Evolutionary conservation across 2,888 invertebrate species (phyloP), one percentile per base, ranked within the genome.

Genomic region (Troides oblongomaculatus): DNA sequence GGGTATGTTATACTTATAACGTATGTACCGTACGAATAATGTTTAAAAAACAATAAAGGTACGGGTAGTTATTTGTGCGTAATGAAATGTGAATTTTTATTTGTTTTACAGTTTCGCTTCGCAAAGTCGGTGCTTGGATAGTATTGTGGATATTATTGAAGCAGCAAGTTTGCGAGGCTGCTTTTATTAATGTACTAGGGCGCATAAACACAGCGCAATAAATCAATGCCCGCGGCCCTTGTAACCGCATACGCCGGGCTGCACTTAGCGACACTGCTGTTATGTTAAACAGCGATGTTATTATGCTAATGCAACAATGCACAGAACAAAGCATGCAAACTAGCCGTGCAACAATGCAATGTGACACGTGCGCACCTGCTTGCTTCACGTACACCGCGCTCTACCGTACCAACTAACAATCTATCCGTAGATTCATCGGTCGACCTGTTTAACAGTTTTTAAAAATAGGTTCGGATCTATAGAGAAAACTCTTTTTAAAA

Each of bases 291-390:
- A 67, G 57, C 70, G 46, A 60, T 67, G 70, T 67, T 67, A 69
- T 64, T 61, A 70, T 70, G 70, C 53, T 64, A 70, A 70, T 67
- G 53, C 59, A 64, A 70, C 67, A 67, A 70, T 67, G 66, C 63
- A 63, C 30, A 64, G 63, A 70, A 70, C 70, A 70, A 70, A 63
- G 70, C 66, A 66, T 64, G 70, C 70, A 63, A 70, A 70, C 70
- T 50, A 53, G 58, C 58, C 57, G 39, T 66, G 50, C 62, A 58
- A 67, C 57, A 46, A 62, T 62, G 62, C 70, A 60, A 53, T 62
- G 65, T 66, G 66, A 66, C 61, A 61, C 43, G 39, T 39, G 66
- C 30, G 62, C 70, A 70, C 70, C 70, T 70, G 66, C 66, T 59
- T 61, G 36, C 53, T 64, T 59, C 64, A 68, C 68, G 53, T 69